Evolutionary conservation across 2,113 vertebrate species (phyloP).

Genomic region (Pelodiscus sinensis): DNA sequence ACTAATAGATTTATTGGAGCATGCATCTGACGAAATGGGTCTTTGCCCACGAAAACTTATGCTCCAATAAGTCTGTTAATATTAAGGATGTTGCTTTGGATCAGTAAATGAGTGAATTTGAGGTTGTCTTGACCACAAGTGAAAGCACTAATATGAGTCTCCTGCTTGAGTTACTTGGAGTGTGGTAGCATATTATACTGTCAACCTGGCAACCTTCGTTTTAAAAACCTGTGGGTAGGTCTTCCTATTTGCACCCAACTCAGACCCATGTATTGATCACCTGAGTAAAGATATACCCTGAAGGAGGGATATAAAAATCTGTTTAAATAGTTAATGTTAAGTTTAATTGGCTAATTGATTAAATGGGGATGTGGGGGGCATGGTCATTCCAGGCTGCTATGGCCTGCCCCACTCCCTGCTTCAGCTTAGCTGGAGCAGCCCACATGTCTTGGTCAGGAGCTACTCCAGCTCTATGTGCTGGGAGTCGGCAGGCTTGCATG

Average conservation of each 20-base stretch:
- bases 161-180: background rate
- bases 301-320: background rate
- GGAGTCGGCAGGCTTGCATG: too few relatives aligned
- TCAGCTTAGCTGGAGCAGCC: too few relatives aligned
- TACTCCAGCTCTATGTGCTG: too few relatives aligned
- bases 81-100: background rate
- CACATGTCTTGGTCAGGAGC: too few relatives aligned
- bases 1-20: too few relatives aligned
- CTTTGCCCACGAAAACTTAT: too few relatives aligned
- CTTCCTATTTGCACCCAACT: background rate
- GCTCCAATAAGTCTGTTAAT: background rate
- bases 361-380: too few relatives aligned
- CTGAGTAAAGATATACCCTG: background rate
- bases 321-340: too few relatives aligned
- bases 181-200: background rate
- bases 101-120: slow-evolving; percentile 20
- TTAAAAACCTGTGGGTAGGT: background rate
- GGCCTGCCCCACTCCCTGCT: too few relatives aligned
- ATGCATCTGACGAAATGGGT: too few relatives aligned
- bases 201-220: background rate
- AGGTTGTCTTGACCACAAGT: background rate
- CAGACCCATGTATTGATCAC: background rate
- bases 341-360: too few relatives aligned
- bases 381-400: too few relatives aligned
- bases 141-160: background rate